phyloP scores from a whole-genome alignment of 2,888 invertebrate genomes.

The Zhengitettix transpicula region DNA sequence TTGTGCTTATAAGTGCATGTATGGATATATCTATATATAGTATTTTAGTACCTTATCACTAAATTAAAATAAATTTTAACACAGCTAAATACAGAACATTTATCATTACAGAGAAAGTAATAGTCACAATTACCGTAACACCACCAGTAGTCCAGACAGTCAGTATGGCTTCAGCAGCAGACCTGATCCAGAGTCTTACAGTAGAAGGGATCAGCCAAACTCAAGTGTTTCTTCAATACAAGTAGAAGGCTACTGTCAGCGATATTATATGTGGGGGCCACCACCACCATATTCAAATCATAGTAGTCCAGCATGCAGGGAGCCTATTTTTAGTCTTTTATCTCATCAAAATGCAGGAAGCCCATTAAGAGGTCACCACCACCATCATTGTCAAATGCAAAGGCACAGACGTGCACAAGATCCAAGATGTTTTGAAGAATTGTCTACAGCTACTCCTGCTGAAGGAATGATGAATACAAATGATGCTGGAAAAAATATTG shows the following conservation, averaged over 20 bases:
- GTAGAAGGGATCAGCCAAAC: not conserved
- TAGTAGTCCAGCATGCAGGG: conserved; percentile 46
- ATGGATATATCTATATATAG: no score
- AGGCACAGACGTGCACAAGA: not conserved
- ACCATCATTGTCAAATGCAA: conserved; percentile 6
- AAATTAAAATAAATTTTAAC: no score
- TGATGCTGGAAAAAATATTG: conserved; percentile 1
- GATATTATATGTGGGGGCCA: conserved; percentile 60
- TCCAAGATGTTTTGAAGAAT: conserved; percentile 5
- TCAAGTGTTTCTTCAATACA: not conserved
- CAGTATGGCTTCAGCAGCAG: conserved; percentile 46
- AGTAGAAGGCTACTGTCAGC: not conserved
- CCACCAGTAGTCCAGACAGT: conserved; percentile 57
- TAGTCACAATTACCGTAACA: conserved; percentile 16
- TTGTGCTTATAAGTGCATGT: no score
- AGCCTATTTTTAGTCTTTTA: not conserved
- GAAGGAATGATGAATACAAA: not conserved
- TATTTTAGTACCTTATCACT: no score
- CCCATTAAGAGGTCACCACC: not conserved
- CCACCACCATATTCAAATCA: conserved; percentile 56
- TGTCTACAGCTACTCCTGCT: conserved; percentile 4
- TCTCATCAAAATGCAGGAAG: not conserved
- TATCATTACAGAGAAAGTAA: no score
- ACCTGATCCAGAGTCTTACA: not conserved
- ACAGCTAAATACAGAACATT: no score